Conservation (phyloP, 2,797 vertebrate genomes). For the Myioborus melanocephalus region DNA sequence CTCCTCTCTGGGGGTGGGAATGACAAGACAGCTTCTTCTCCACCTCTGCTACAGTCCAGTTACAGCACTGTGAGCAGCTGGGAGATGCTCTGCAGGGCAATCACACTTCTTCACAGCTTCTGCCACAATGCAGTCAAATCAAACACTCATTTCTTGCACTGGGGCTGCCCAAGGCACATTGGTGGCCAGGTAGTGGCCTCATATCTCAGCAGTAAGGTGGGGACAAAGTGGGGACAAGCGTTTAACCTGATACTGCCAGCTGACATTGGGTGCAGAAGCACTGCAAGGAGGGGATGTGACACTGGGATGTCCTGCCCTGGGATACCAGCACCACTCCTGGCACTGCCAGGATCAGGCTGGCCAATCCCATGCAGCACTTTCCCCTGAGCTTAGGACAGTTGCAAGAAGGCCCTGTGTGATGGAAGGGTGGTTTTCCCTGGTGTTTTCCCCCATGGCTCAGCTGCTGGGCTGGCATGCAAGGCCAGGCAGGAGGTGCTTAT, state of each 20-base stretch:
- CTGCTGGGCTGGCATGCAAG: background rate
- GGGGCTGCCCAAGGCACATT: background rate
- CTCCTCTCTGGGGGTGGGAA: background rate
- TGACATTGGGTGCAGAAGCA: accelerated
- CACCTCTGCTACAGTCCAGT: background rate
- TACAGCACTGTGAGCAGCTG: background rate
- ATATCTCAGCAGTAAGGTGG: accelerated
- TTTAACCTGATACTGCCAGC: background rate
- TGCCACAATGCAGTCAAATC: background rate
- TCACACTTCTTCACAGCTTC: background rate
- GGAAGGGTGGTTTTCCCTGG: background rate
- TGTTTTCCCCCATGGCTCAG: accelerated
- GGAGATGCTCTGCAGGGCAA: background rate
- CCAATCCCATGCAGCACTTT: accelerated
- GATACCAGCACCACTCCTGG: background rate
- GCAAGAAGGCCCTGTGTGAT: background rate
- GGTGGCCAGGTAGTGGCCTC: background rate
- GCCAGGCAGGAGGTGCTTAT: background rate
- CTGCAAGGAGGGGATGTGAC: background rate
- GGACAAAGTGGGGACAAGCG: accelerated
- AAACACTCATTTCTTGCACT: background rate
- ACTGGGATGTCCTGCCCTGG: background rate
- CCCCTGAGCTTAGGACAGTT: accelerated
- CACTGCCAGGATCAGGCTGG: accelerated
- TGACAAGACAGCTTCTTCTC: background rate